Percentiles rank a stretch among this genome's conserved stretches.
These are phyloP conservation scores for Phalacrocorax pelagicus DNA, from an alignment of 2,113 vertebrate species.

Conservation along the genomic window DNA sequence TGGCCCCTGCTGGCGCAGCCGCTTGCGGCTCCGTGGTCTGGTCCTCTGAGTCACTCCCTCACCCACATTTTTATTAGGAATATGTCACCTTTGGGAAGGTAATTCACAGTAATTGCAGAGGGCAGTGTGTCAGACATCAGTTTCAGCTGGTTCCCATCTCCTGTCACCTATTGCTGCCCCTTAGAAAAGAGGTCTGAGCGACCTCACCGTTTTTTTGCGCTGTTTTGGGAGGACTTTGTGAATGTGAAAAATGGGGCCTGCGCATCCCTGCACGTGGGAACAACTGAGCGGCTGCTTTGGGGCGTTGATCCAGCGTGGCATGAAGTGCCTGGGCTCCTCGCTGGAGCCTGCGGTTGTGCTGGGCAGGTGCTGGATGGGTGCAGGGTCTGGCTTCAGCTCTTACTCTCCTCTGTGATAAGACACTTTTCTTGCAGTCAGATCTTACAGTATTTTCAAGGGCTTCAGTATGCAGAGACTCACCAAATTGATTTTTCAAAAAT, in stretches of 20 bases:
- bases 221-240: neutral
- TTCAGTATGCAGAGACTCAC: neutral
- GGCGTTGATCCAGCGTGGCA: neutral
- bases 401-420: neutral
- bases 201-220: neutral
- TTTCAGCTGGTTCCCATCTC: neutral
- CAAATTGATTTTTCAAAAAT: neutral
- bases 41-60: neutral
- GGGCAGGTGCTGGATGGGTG: neutral
- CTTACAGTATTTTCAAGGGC: neutral
- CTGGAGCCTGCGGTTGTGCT: neutral
- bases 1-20: neutral
- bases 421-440: neutral
- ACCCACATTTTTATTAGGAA: neutral
- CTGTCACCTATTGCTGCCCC: neutral
- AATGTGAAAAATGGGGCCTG: neutral
- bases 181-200: neutral
- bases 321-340: accelerated
- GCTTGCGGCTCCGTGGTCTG: neutral
- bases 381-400: neutral
- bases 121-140: neutral
- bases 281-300: neutral
- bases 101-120: neutral
- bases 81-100: neutral
- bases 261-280: accelerated